Evolutionary conservation across 2,797 vertebrate genomes (phyloP).

Genomic region (Mus caroli): DNA sequence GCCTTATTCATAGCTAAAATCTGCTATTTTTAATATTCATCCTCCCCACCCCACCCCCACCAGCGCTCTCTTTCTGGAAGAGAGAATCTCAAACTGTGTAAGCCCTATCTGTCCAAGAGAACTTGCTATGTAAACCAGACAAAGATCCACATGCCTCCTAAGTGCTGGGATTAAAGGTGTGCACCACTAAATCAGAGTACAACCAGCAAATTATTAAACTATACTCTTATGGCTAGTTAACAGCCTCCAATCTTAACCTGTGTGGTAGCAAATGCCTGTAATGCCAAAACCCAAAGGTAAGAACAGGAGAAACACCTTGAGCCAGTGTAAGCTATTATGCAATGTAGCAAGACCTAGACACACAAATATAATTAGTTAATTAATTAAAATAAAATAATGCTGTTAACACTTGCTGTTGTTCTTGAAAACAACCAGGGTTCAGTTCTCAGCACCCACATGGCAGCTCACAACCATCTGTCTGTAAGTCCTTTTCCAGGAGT

Average conservation of each 20-base stretch:
- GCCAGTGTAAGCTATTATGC: too few species aligned
- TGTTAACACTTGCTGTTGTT: neutral
- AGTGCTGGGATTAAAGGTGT: neutral
- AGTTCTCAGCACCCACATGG: neutral
- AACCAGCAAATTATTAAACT: slow-evolving; percentile 42
- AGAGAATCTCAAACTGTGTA: neutral
- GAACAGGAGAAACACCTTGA: neutral
- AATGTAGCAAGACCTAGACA: neutral
- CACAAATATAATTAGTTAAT: neutral
- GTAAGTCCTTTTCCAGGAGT: neutral
- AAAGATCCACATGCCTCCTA: neutral
- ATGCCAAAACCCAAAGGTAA: neutral
- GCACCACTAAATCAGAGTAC: neutral
- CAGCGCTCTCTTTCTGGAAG: too few species aligned
- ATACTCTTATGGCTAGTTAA: slow-evolving; percentile 26
- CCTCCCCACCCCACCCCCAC: too few species aligned
- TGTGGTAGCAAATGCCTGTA: neutral
- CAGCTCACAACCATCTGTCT: neutral
- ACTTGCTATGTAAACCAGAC: neutral
- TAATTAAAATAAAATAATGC: neutral
- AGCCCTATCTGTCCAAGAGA: neutral
- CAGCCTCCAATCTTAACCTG: neutral
- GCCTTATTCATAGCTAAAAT: neutral
- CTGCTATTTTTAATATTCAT: neutral
- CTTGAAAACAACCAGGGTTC: neutral